phyloP scores from a whole-genome alignment of 92 coral and sea anemone genomes.

The Bergia puertoricense region DNA sequence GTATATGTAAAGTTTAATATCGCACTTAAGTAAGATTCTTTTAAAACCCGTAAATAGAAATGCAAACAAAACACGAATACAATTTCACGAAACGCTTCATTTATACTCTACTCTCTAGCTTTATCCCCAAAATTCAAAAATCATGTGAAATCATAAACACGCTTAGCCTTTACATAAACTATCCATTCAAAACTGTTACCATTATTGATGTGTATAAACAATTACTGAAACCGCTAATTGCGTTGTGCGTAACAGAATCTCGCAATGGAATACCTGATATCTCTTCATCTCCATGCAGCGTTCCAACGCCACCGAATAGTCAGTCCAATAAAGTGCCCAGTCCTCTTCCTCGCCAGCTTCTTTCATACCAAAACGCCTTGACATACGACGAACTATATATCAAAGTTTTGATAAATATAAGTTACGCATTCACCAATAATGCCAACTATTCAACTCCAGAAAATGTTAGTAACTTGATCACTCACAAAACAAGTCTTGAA shows the following conservation, averaged over 20 bases:
- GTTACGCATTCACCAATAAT: not conserved
- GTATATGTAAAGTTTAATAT: no score
- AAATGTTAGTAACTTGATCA: not conserved
- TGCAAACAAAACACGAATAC: not conserved
- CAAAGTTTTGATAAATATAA: not conserved
- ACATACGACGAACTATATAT: conserved; percentile 84
- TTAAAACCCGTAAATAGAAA: not conserved
- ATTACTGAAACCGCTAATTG: conserved; percentile 12
- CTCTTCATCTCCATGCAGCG: conserved; percentile 99
- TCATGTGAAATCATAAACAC: not conserved
- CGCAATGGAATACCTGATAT: conserved; percentile 70
- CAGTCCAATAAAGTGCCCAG: conserved; percentile 96
- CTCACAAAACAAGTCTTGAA: not conserved
- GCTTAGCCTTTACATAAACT: not conserved
- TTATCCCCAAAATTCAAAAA: not conserved
- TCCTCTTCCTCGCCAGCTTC: conserved; percentile 99
- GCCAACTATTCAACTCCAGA: not conserved
- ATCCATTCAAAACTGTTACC: not conserved
- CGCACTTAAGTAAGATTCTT: not conserved
- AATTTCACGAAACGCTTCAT: not conserved
- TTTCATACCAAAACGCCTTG: conserved; percentile 95
- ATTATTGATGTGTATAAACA: no score
- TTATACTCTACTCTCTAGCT: not conserved
- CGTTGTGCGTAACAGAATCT: not conserved
- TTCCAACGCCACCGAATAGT: conserved; percentile 92